These are phyloP conservation scores for Polyommatus icarus DNA, from an alignment of 2,888 invertebrate genomes.

Conservation along the genomic window DNA sequence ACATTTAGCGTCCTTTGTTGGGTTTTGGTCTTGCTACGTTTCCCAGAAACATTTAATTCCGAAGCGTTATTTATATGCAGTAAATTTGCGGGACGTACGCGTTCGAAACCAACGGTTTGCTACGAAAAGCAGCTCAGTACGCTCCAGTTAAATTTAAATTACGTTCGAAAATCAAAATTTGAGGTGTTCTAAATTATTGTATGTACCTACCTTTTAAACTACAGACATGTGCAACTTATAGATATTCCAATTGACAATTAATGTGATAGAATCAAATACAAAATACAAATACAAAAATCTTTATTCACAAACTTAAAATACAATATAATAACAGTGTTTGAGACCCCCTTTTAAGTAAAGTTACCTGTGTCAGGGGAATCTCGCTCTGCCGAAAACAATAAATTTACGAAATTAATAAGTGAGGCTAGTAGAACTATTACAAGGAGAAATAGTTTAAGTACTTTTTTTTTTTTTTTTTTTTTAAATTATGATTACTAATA, in stretches of 20 bases:
- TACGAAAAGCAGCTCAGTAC: neutral
- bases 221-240: neutral
- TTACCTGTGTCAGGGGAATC: too few relatives aligned
- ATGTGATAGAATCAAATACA: neutral
- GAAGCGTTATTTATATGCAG: slow-evolving; percentile 6
- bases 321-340: too few relatives aligned
- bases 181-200: neutral
- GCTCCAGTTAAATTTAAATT: neutral
- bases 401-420: too few relatives aligned
- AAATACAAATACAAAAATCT: too few relatives aligned
- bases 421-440: too few relatives aligned
- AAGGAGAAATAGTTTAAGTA: too few relatives aligned
- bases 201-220: neutral
- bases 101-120: neutral
- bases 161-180: neutral
- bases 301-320: too few relatives aligned
- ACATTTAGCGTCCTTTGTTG: slow-evolving; percentile 13
- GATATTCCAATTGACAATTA: neutral
- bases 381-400: too few relatives aligned
- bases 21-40: neutral
- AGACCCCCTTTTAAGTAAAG: too few relatives aligned
- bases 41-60: slow-evolving; percentile 12
- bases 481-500: too few relatives aligned
- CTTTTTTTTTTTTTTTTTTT: too few relatives aligned
- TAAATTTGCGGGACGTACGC: neutral